These are phyloP conservation scores for Brachionus rubens DNA, from an alignment of 1,140 invertebrate species.

Conservation along the genomic window DNA sequence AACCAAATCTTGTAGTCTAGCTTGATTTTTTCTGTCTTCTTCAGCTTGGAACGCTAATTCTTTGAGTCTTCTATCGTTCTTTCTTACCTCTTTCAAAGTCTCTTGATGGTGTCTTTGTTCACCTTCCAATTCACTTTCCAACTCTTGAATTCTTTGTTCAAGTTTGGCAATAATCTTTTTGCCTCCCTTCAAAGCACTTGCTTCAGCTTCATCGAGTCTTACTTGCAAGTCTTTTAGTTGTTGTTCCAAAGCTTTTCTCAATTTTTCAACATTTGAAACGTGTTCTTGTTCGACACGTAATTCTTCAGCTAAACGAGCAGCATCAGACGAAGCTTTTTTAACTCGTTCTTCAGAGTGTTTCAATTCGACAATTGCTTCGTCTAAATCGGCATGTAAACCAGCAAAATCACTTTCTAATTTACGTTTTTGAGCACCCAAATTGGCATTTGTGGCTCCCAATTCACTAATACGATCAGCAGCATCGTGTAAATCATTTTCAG, in stretches of 20 bases:
- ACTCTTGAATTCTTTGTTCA: slow-evolving; percentile 66
- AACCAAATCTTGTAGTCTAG: slow-evolving; percentile 93
- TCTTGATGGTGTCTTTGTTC: slow-evolving; percentile 87
- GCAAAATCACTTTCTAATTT: slow-evolving; percentile 95
- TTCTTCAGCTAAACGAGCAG: slow-evolving; percentile 91
- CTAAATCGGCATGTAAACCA: slow-evolving; percentile 75
- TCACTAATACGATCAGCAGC: slow-evolving; percentile 95
- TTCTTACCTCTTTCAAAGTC: slow-evolving; percentile 69
- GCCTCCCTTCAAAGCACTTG: slow-evolving; percentile 92
- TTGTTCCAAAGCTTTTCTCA: slow-evolving; percentile 89
- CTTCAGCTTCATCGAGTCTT: slow-evolving; percentile 90
- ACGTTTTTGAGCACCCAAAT: slow-evolving; percentile 88
- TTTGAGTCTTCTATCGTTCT: slow-evolving; percentile 73
- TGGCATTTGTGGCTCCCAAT: slow-evolving; percentile 82
- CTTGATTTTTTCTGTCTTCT: slow-evolving; percentile 95
- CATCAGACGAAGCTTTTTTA: slow-evolving; percentile 81
- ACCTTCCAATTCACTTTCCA: slow-evolving; percentile 93
- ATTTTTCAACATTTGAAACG: slow-evolving; percentile 92
- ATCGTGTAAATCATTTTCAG: slow-evolving; percentile 91
- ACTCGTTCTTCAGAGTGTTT: slow-evolving; percentile 94
- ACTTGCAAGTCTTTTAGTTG: slow-evolving; percentile 97
- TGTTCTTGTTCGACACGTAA: slow-evolving; percentile 94
- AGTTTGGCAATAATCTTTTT: slow-evolving; percentile 72
- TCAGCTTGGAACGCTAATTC: slow-evolving; percentile 85
- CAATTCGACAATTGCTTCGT: slow-evolving; percentile 66